These are phyloP conservation scores for Ariolimax columbianus DNA, from an alignment of 2,888 invertebrate genomes.

Conservation along the genomic window DNA sequence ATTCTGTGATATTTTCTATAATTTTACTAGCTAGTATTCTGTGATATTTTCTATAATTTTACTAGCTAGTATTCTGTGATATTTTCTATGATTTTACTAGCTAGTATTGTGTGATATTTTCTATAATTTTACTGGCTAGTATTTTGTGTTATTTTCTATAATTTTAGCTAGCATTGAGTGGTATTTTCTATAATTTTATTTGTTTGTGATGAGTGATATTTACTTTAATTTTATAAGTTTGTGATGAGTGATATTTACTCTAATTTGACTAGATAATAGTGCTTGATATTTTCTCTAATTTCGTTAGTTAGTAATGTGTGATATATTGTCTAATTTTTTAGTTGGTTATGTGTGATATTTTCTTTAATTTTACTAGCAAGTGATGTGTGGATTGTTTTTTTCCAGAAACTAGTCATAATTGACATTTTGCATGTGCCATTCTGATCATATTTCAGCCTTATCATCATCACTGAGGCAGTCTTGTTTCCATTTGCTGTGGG, in stretches of 20 bases:
- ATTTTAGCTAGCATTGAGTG: too few relatives aligned
- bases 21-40: background rate
- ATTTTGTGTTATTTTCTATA: background rate
- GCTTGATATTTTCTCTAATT: background rate
- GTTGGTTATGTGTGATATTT: background rate
- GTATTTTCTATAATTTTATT: background rate
- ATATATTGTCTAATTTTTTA: too few relatives aligned
- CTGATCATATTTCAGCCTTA: slow-evolving; percentile 34
- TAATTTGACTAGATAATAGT: background rate
- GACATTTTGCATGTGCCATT: slow-evolving; percentile 12
- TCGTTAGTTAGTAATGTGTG: background rate
- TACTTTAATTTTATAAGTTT: background rate
- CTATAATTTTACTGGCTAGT: background rate
- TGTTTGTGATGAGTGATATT: background rate
- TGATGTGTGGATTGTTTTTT: background rate
- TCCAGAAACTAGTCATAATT: background rate
- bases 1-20: background rate
- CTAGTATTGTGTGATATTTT: background rate
- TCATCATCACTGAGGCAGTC: slow-evolving; percentile 33
- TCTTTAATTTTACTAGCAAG: background rate
- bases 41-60: background rate
- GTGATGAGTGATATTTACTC: background rate
- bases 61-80: background rate
- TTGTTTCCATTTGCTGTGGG: slow-evolving; percentile 1
- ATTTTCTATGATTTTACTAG: background rate